phyloP scores from a whole-genome alignment of 1,140 invertebrate species.

The Pseudomyrmex pallidus region DNA sequence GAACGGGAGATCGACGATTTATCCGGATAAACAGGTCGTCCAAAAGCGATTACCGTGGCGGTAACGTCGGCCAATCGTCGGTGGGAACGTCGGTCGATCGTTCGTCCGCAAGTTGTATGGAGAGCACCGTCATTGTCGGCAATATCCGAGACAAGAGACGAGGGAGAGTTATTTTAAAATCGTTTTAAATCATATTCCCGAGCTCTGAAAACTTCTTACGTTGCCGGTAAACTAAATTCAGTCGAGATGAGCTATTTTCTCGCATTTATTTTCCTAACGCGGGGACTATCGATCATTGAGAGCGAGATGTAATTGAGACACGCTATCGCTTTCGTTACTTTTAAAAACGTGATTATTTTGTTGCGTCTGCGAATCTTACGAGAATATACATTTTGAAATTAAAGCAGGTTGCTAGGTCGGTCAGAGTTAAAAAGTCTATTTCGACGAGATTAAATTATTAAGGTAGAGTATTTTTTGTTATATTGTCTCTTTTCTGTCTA shows the following conservation, averaged over 20 bases:
- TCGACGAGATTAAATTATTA: not conserved
- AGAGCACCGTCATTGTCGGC: not conserved
- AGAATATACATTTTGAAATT: not conserved
- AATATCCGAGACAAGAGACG: not conserved
- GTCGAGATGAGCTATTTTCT: not conserved
- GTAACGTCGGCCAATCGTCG: conserved; percentile 53
- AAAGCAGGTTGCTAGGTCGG: not conserved
- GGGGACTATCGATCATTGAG: not conserved
- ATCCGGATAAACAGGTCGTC: conserved; percentile 72
- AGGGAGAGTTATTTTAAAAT: conserved; percentile 13
- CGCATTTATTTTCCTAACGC: conserved; percentile 17
- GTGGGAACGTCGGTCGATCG: conserved; percentile 29
- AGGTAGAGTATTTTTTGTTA: not conserved
- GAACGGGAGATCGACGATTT: conserved; percentile 51
- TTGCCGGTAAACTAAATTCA: not conserved
- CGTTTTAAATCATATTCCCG: not conserved
- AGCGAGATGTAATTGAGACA: not conserved
- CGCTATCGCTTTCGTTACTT: not conserved
- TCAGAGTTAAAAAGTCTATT: not conserved
- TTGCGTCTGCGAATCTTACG: not conserved
- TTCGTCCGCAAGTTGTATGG: conserved; percentile 6
- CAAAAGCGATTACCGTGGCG: conserved; percentile 64
- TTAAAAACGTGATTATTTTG: not conserved
- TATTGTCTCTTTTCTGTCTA: not conserved
- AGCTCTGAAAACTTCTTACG: not conserved